phyloP scores from a whole-genome alignment of 1,140 invertebrate genomes.

The Coptotermes formosanus region DNA sequence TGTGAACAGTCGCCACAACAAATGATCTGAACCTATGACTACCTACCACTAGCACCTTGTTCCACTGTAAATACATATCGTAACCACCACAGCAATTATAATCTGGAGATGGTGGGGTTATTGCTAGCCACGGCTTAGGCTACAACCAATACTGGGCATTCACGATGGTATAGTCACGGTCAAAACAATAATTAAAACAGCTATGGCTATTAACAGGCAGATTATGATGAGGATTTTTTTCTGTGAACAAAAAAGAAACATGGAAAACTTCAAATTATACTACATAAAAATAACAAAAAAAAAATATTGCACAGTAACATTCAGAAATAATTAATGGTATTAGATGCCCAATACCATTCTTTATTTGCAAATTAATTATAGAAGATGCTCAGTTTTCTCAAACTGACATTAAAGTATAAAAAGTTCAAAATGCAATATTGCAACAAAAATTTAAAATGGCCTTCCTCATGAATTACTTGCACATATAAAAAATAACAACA shows the following conservation, averaged over 20 bases:
- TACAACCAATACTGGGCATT: conserved; percentile 5
- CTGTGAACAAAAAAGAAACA: conserved; percentile 69
- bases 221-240: conserved; percentile 84
- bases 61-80: background rate
- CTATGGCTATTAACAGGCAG: conserved; percentile 70
- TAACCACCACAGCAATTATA: background rate
- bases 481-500: too few relatives aligned
- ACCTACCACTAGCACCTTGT: background rate
- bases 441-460: too few relatives aligned
- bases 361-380: too few relatives aligned
- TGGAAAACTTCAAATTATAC: conserved; percentile 35
- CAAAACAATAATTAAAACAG: conserved; percentile 73
- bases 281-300: conserved; percentile 34
- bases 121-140: background rate
- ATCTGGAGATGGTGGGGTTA: conserved; percentile 13
- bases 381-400: too few relatives aligned
- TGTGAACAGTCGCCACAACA: conserved; percentile 1
- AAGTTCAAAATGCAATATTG: too few relatives aligned
- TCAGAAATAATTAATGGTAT: background rate
- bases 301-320: background rate
- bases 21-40: conserved; percentile 1
- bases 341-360: too few relatives aligned
- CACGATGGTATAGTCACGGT: conserved; percentile 46
- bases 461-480: too few relatives aligned
- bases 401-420: too few relatives aligned